These are phyloP conservation scores for Trichopria drosophilae DNA, from an alignment of 2,888 invertebrate genomes.

Conservation along the genomic window DNA sequence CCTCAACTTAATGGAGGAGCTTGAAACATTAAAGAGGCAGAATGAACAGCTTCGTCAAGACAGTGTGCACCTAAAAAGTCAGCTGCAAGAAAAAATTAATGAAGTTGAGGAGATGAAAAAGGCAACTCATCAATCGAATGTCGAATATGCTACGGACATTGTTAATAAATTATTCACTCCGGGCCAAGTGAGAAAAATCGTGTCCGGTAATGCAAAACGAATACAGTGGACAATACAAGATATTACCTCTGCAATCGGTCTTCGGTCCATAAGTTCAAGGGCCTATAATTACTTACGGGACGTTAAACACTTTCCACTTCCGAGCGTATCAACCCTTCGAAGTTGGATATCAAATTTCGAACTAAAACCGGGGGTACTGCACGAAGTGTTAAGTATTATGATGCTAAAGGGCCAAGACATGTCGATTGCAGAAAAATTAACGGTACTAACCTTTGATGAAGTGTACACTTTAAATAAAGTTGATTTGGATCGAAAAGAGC, in stretches of 20 bases:
- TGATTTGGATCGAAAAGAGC: constrained; percentile 15
- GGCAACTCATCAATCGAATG: no score
- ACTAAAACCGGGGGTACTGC: constrained; percentile 8
- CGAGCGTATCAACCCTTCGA: constrained; percentile 11
- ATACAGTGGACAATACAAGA: constrained; percentile 2
- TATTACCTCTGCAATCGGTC: constrained; percentile 3
- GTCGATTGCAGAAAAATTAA: constrained; percentile 7
- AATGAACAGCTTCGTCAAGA: no score
- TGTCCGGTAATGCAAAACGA: neutral
- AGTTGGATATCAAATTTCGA: constrained; percentile 10
- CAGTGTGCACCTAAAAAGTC: no score
- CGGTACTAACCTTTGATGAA: constrained; percentile 23
- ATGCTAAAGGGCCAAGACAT: constrained; percentile 6
- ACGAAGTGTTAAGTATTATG: constrained; percentile 11
- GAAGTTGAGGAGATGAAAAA: no score
- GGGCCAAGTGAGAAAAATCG: constrained; percentile 2
- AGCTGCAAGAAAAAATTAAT: no score
- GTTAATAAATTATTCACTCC: constrained; percentile 5
- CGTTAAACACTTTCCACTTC: constrained; percentile 4
- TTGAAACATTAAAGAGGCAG: no score
- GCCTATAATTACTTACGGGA: constrained; percentile 5
- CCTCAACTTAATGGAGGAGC: no score
- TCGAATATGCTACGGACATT: constrained; percentile 2
- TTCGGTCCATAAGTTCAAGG: constrained; percentile 5
- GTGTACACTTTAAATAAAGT: constrained; percentile 9